A percentile compares a stretch with the other conserved stretches of the same genome.
Evolutionary conservation across 2,797 vertebrate genomes (phyloP).

Genomic region (Ara ararauna): DNA sequence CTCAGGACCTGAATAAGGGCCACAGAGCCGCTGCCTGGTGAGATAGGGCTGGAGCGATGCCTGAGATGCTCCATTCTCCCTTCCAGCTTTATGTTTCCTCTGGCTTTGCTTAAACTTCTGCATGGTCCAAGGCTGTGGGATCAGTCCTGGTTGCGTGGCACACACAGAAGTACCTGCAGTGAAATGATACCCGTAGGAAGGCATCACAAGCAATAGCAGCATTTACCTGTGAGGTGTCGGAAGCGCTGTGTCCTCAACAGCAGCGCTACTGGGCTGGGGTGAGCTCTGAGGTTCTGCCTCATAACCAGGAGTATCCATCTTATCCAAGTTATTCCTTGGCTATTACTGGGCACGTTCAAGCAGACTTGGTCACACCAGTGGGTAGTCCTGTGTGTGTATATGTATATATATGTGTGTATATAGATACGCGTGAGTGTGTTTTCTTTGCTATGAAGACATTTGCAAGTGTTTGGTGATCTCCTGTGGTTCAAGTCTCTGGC

Average conservation of each 20-base stretch:
- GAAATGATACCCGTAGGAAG: rapidly evolving
- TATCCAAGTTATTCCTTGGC: background rate
- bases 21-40: rapidly evolving
- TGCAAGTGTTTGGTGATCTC: background rate
- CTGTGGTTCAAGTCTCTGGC: background rate
- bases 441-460: background rate
- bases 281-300: background rate
- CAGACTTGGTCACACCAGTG: background rate
- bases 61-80: rapidly evolving
- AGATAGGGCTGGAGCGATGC: rapidly evolving
- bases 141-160: rapidly evolving
- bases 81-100: rapidly evolving
- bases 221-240: rapidly evolving
- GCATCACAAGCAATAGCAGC: rapidly evolving
- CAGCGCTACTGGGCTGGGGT: rapidly evolving
- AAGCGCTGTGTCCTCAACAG: rapidly evolving
- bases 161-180: rapidly evolving
- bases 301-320: rapidly evolving
- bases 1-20: background rate
- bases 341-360: rapidly evolving
- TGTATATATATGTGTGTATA: rapidly evolving
- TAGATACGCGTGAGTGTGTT: rapidly evolving
- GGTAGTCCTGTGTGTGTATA: rapidly evolving
- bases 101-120: background rate
- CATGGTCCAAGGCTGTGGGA: rapidly evolving